Percentiles rank a stretch among this genome's conserved stretches.
These are phyloP conservation scores for Syrmaticus mikado DNA, from an alignment of 2,113 vertebrate genomes.

Conservation along the genomic window DNA sequence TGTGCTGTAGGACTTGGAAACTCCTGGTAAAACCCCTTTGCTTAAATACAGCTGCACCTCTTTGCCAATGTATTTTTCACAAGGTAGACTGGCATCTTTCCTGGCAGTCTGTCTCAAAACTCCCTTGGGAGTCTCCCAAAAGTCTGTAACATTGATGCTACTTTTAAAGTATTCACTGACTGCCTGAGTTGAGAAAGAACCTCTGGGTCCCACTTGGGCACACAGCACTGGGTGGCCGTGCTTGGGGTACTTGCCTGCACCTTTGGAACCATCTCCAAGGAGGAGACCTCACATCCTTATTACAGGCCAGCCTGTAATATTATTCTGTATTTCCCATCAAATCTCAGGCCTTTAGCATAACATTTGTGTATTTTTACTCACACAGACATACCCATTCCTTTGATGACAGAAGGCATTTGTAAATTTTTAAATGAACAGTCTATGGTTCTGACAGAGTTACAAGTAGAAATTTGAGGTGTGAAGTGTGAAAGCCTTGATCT, in stretches of 20 bases:
- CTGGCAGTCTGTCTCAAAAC: neutral
- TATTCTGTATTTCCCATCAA: neutral
- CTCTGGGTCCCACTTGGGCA: neutral
- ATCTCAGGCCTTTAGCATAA: neutral
- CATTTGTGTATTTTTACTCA: neutral
- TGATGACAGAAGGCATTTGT: neutral
- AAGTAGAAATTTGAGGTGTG: accelerated
- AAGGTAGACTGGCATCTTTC: neutral
- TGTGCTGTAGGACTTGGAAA: neutral
- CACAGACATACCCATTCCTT: neutral
- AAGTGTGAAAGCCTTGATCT: neutral
- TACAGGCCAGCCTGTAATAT: neutral
- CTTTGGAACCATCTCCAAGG: neutral
- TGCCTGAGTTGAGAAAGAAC: neutral
- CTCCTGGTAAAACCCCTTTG: neutral
- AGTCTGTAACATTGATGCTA: neutral
- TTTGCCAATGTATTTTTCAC: neutral
- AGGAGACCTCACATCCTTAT: neutral
- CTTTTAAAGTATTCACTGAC: neutral
- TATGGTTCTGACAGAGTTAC: neutral
- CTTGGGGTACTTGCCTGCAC: too few species aligned
- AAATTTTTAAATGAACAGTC: neutral
- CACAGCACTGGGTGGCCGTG: too few species aligned
- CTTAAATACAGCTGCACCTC: neutral
- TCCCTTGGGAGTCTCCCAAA: neutral